Percentiles rank a stretch among this genome's conserved stretches.
Evolutionary conservation across 1,140 invertebrate genomes (phyloP).

Genomic region (Carcinoscorpius rotundicauda): DNA sequence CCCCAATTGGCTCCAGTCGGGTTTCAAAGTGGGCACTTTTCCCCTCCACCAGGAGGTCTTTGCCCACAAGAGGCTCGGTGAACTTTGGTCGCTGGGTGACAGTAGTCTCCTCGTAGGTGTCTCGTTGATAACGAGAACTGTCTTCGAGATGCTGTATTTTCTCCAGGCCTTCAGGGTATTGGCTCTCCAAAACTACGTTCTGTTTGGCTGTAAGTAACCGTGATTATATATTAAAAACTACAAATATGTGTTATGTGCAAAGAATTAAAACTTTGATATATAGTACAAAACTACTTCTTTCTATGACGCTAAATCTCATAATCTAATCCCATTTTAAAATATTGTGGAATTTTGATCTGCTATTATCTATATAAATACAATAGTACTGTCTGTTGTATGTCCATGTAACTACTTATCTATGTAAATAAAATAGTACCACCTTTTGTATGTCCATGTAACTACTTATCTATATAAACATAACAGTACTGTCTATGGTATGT

Average conservation of each 20-base stretch:
- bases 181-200: conserved; percentile 67
- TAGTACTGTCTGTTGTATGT: no score
- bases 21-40: conserved; percentile 62
- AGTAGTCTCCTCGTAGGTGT: conserved; percentile 53
- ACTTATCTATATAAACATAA: no score
- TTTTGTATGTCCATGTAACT: no score
- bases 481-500: no score
- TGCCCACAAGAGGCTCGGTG: conserved; percentile 72
- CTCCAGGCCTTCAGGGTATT: conserved; percentile 72
- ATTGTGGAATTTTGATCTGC: no score
- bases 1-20: conserved; percentile 79
- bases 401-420: no score
- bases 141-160: conserved; percentile 86
- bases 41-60: conserved; percentile 67
- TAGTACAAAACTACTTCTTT: no score
- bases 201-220: conserved; percentile 50
- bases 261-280: no score
- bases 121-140: conserved; percentile 36
- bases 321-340: no score
- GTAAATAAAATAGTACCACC: no score
- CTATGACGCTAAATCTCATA: no score
- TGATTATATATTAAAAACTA: background rate
- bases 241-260: background rate
- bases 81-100: conserved; percentile 68
- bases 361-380: no score